Percentiles rank a stretch among this genome's conserved stretches.
Conservation (phyloP, 2,113 vertebrate genomes). For the Dipodomys spectabilis region DNA sequence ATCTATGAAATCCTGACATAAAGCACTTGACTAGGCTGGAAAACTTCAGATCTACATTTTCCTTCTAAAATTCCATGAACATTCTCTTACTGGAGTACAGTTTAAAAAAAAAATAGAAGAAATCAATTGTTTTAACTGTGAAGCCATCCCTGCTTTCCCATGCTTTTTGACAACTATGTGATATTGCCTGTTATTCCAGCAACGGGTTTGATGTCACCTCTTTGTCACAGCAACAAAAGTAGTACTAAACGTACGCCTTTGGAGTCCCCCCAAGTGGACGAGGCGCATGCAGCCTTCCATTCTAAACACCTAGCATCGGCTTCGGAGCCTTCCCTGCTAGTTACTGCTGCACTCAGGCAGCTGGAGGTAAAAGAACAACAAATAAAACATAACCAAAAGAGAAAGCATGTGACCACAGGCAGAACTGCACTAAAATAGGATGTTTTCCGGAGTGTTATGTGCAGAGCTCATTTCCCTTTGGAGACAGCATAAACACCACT, state of each 20-base stretch:
- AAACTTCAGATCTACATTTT: background rate
- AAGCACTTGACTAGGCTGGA: background rate
- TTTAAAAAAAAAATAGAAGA: background rate
- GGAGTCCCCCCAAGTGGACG: background rate
- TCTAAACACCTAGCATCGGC: background rate
- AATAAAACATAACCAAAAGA: conserved; percentile 5
- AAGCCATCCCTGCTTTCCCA: background rate
- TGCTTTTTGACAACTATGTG: background rate
- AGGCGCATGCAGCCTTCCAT: background rate
- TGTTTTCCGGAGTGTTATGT: background rate
- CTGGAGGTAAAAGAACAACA: background rate
- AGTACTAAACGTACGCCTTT: background rate
- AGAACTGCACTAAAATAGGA: background rate
- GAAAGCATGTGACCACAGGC: background rate
- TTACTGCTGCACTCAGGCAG: background rate
- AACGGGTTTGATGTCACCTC: conserved; percentile 24
- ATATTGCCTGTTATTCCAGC: background rate
- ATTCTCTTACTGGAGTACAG: background rate
- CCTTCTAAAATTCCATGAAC: background rate
- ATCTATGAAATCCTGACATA: background rate
- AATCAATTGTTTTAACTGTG: background rate
- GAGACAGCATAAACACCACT: background rate
- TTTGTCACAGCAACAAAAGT: background rate
- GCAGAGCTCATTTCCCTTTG: background rate
- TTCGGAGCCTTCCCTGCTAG: background rate